Base-by-base conservation (phyloP, 2,113 vertebrate genomes). In the Cebus imitator region DNA sequence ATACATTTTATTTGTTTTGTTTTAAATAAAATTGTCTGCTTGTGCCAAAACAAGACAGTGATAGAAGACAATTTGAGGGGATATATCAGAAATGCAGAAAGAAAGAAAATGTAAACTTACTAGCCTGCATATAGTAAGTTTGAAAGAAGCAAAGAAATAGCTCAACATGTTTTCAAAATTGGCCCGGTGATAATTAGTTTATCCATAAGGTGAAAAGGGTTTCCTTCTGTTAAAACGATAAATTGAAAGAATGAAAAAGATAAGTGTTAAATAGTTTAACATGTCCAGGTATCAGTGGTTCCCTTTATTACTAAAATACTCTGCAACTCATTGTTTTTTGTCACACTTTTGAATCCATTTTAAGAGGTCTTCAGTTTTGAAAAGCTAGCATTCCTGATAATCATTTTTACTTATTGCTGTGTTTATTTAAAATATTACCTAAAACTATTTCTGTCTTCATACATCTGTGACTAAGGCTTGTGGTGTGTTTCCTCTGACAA, bases 11-110 rank as follows among this genome's bases (percentile, higher is more conserved):
- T 61, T 66, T 92, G 52, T 82, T 92, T 93, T 75, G 11, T 37
- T 88, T 82, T 82, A 58, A 85, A 79, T 91, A 91, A 96, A 94
- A 48, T 40, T 57, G 32, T 80, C 32, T 90, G n/a, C 8, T 85
- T 93, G 25, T 83, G 9, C 45, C 37, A 91, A 64, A 50, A 73
- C 58, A 92, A 72, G 48, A 95, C 70, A 91, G 88, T 13, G 20
- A 64, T 13, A 84, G 55, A 81, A 72, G 68, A 45, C 37, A 95
- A 64, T 27, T 4, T 94, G 10, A 90, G 27, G 37, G 40, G 32
- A 30, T 45, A 20, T 21, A 37, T 3, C 32, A 23, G 12, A n/a
- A 75, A 25, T 17, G 8, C 2, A 30, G 48, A 57, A 57, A 70
- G 35, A 61, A 80, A 45, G 13, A 95, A 95, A 91, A 91, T 50